phyloP scores from a whole-genome alignment of 2,113 vertebrate genomes.

The Pelmatolapia mariae region DNA sequence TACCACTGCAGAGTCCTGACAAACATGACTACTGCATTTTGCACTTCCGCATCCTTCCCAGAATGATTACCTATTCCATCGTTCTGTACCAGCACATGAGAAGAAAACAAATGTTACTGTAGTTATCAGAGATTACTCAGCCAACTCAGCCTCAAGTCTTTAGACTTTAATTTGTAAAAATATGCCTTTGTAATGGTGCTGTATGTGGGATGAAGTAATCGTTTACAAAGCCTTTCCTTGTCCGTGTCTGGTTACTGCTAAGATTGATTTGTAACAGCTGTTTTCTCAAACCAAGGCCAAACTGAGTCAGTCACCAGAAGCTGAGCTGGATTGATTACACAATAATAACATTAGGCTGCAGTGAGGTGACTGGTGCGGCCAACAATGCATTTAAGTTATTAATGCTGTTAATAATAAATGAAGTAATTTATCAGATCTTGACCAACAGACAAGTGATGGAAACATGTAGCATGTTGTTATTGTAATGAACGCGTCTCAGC shows the following conservation, averaged over 20 bases:
- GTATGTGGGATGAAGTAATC: neutral
- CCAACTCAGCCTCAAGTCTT: neutral
- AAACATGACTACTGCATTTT: neutral
- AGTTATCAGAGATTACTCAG: neutral
- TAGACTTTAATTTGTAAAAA: neutral
- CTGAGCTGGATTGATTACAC: neutral
- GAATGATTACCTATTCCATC: neutral
- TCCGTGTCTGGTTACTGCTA: neutral
- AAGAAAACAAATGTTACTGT: neutral
- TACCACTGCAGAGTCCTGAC: neutral
- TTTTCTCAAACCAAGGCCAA: neutral
- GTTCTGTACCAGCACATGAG: neutral
- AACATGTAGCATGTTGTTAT: neutral
- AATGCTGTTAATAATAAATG: neutral
- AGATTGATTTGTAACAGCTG: neutral
- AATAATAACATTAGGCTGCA: neutral
- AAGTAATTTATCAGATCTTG: neutral
- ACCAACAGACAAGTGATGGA: neutral
- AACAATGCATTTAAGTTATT: neutral
- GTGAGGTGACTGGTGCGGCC: neutral
- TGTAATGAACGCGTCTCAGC: neutral
- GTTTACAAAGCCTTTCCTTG: neutral
- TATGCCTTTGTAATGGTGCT: neutral
- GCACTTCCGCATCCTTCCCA: neutral
- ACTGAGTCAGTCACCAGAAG: neutral